Base-by-base conservation (phyloP, 2,797 vertebrate species). In the Danio kyathit region DNA sequence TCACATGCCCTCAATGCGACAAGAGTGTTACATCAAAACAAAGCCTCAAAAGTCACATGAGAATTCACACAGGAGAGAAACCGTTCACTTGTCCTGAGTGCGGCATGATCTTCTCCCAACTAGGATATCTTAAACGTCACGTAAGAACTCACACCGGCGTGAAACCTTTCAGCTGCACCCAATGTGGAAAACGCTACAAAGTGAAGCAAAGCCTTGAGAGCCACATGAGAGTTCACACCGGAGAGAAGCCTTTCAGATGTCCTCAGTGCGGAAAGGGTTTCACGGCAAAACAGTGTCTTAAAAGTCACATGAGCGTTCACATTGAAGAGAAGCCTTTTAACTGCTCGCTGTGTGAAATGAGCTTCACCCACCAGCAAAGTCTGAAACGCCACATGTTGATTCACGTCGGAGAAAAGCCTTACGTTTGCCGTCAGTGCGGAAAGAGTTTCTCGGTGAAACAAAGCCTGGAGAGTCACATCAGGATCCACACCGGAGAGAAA, bases 221-320 rank as follows among this genome's bases (percentile, higher is more conserved):
- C 52, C 74, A 76, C 46, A 21, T 65, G n/a, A 52, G 74, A 43
- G 5, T 10, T 52, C 74, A 76, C 74, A 75, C 59, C 4, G 74
- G 74, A 19, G 59, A 75, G 40, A 75, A 14, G 16, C 74, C 74
- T 0, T 75, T 75, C 16, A 19, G 16, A 6, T 75, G 74, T 11
- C 46, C 59, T 16, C 16, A 63, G 8, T 75, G 74, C 19, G 74
- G 59, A 64, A 75, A 64, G 13, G 5, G 46, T 10, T 75, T 75
- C 40, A 49, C 59, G 4, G n/a, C 59, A 13, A 61, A 60, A 19
- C 57, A 63, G 10, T 63, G 38, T 12, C 57, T 75, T 64, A 63
- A 52, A 17, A 52, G 46, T 64, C 74, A 75, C 46, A 41, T 75
- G 59, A 75, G 2, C 11, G 13, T 75, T 52, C 74, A 75, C 11